Evolutionary conservation across 2,113 vertebrate species (phyloP).

Genomic region (Arothron firmamentum): DNA sequence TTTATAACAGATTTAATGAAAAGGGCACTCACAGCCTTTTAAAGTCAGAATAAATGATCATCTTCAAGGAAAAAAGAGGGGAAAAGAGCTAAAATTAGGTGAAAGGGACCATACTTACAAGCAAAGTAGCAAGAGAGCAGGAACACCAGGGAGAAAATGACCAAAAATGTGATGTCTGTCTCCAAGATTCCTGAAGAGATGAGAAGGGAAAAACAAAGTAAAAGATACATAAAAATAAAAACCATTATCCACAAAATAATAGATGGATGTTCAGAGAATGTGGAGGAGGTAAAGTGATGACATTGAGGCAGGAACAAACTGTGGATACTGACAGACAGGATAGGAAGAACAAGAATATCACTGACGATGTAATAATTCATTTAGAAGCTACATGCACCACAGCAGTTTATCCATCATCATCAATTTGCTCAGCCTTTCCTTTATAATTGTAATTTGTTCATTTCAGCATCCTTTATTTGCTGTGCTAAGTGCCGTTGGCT

Average conservation of each 20-base stretch:
- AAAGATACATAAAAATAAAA: background rate
- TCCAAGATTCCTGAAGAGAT: constrained; percentile 83
- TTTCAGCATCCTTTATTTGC: constrained; percentile 67
- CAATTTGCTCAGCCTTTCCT: constrained; percentile 64
- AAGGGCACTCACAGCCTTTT: constrained; percentile 27
- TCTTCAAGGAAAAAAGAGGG: background rate
- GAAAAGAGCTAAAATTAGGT: constrained; percentile 20
- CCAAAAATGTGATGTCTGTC: constrained; percentile 89
- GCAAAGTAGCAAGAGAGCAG: constrained; percentile 88
- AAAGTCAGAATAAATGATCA: constrained; percentile 14
- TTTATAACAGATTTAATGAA: constrained; percentile 31
- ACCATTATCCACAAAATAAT: background rate
- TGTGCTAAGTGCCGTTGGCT: constrained; percentile 64
- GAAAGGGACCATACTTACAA: constrained; percentile 76
- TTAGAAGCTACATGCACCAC: constrained; percentile 31
- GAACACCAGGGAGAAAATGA: constrained; percentile 86
- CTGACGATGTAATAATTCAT: constrained; percentile 45
- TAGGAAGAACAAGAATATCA: constrained; percentile 1
- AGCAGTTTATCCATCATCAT: constrained; percentile 66
- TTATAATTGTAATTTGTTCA: constrained; percentile 71
- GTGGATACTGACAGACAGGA: constrained; percentile 13
- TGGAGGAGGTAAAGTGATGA: constrained; percentile 1
- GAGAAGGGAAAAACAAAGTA: background rate
- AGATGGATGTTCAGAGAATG: constrained; percentile 1
- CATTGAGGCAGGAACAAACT: constrained; percentile 7